These are phyloP conservation scores for Carassius carassius DNA, from an alignment of 2,113 vertebrate species.

Conservation along the genomic window DNA sequence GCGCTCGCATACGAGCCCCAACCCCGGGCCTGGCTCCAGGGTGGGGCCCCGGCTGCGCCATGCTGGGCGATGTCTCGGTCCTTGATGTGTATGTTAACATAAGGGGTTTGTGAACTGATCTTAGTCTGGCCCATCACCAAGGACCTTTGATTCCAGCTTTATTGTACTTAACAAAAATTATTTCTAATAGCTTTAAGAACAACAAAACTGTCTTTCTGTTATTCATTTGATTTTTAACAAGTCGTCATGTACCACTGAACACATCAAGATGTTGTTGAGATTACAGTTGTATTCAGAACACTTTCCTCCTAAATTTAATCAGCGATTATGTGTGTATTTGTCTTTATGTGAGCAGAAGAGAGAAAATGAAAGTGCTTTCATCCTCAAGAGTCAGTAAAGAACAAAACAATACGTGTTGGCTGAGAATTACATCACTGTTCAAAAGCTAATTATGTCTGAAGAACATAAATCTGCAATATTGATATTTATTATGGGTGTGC, in stretches of 20 bases:
- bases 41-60: too few species aligned
- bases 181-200: background rate
- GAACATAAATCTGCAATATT: constrained; percentile 66
- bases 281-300: background rate
- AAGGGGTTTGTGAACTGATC: too few species aligned
- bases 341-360: background rate
- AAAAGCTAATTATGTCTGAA: constrained; percentile 67
- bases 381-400: constrained; percentile 1
- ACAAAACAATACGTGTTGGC: constrained; percentile 69
- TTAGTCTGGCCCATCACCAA: too few species aligned
- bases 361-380: background rate
- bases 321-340: background rate
- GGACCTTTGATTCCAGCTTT: background rate
- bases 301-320: background rate
- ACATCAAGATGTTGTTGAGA: background rate
- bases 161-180: background rate
- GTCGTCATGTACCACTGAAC: background rate
- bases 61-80: too few species aligned
- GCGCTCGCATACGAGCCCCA: too few species aligned
- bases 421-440: constrained; percentile 66
- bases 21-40: too few species aligned
- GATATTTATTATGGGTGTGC: constrained; percentile 60
- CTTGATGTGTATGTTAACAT: too few species aligned
- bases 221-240: background rate
- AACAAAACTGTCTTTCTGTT: background rate